These are phyloP conservation scores for Atlantisia rogersi DNA, from an alignment of 2,113 vertebrate genomes.

Conservation along the genomic window DNA sequence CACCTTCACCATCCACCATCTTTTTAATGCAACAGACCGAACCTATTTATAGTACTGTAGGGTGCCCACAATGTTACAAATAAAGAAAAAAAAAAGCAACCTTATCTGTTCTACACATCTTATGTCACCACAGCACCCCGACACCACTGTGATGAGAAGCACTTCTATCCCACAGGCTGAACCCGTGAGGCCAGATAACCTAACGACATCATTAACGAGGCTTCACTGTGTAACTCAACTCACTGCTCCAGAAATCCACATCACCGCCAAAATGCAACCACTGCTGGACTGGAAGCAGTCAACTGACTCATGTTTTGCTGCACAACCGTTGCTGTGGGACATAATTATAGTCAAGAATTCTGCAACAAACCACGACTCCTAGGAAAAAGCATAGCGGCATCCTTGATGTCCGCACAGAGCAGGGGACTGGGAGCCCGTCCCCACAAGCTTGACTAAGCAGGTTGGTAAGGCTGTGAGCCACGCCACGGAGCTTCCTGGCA, in stretches of 20 bases:
- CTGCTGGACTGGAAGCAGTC: not conserved
- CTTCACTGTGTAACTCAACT: not conserved
- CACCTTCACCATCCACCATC: not conserved
- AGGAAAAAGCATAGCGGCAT: not conserved
- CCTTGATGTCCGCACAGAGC: not conserved
- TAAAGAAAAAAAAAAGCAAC: not conserved
- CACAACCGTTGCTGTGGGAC: not conserved
- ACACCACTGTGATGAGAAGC: not conserved
- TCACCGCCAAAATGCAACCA: not conserved
- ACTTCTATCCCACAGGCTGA: not conserved
- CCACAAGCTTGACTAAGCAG: not conserved
- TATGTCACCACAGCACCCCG: not conserved
- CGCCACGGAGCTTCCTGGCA: not conserved
- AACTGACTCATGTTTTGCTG: constrained; percentile 10
- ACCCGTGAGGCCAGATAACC: not conserved
- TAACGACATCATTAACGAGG: not conserved
- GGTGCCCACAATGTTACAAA: not conserved
- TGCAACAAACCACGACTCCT: constrained; percentile 14
- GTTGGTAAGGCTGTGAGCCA: not conserved
- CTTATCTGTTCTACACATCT: not conserved
- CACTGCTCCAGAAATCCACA: not conserved
- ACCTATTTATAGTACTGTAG: not conserved
- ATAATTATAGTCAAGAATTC: constrained; percentile 7
- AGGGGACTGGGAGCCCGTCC: not conserved
- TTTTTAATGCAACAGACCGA: not conserved